These are phyloP conservation scores for Axis porcinus DNA, from an alignment of 2,113 vertebrate species.

Conservation along the genomic window DNA sequence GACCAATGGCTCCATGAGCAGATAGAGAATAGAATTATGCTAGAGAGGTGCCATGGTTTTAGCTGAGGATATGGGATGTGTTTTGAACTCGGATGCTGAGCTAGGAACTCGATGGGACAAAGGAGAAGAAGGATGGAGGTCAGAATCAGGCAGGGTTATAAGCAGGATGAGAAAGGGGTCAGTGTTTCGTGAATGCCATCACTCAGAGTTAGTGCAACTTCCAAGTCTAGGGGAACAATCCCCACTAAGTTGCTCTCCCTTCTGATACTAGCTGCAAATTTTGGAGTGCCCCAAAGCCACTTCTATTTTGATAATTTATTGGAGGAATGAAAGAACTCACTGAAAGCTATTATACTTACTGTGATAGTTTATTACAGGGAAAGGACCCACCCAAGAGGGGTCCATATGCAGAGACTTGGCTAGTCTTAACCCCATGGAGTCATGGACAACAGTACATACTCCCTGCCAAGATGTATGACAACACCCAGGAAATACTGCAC, in stretches of 20 bases:
- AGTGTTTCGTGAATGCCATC: neutral
- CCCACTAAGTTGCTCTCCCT: neutral
- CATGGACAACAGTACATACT: neutral
- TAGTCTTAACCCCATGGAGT: neutral
- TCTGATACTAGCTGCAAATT: neutral
- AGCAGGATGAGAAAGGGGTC: neutral
- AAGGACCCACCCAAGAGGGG: neutral
- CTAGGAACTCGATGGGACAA: neutral
- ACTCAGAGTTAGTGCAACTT: neutral
- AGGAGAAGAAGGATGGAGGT: neutral
- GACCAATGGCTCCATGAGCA: neutral
- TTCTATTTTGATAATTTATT: neutral
- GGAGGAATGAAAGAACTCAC: neutral
- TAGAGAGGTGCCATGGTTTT: neutral
- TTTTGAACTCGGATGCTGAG: neutral
- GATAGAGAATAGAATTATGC: neutral
- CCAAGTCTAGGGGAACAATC: neutral
- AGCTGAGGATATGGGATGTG: neutral
- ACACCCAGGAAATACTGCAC: fast-evolving
- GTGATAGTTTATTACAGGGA: neutral
- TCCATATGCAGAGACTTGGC: neutral
- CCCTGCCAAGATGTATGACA: fast-evolving
- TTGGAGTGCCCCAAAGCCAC: neutral
- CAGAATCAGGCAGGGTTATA: neutral
- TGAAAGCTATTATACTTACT: neutral